These are phyloP conservation scores for Maniola hyperantus DNA, from an alignment of 2,888 invertebrate genomes.

Conservation along the genomic window DNA sequence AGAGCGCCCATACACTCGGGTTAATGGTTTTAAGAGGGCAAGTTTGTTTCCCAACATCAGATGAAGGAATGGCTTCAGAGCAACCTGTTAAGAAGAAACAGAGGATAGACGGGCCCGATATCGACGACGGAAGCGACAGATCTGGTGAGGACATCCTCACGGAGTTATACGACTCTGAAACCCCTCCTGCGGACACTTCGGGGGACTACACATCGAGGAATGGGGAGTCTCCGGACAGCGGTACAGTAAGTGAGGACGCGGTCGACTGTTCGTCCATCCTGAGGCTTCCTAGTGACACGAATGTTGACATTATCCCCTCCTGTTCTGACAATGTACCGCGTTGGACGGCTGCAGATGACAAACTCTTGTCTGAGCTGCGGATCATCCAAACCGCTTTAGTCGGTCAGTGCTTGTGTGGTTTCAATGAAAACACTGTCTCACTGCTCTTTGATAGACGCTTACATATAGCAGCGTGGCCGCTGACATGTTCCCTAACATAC, in stretches of 20 bases:
- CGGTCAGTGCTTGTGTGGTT: slow-evolving; percentile 90
- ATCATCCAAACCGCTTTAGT: slow-evolving; percentile 86
- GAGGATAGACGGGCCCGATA: slow-evolving; percentile 85
- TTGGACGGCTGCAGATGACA: slow-evolving; percentile 69
- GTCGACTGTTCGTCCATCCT: slow-evolving; percentile 74
- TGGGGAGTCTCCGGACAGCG: slow-evolving; percentile 77
- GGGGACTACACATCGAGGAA: slow-evolving; percentile 69
- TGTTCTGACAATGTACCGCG: slow-evolving; percentile 60
- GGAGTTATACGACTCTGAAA: slow-evolving; percentile 70
- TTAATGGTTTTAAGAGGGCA: slow-evolving; percentile 86
- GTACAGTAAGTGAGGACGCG: slow-evolving; percentile 78
- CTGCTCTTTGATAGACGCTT: slow-evolving; percentile 87
- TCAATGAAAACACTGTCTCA: slow-evolving; percentile 86
- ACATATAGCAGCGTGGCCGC: slow-evolving; percentile 75
- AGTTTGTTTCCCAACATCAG: slow-evolving; percentile 77
- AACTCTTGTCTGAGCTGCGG: slow-evolving; percentile 78
- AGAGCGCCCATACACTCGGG: slow-evolving; percentile 45
- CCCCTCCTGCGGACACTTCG: slow-evolving; percentile 68
- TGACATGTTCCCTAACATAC: slow-evolving; percentile 86
- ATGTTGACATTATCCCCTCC: slow-evolving; percentile 68
- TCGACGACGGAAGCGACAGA: slow-evolving; percentile 79
- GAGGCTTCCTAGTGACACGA: slow-evolving; percentile 62
- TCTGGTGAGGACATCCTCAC: slow-evolving; percentile 77
- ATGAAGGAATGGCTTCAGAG: slow-evolving; percentile 87
- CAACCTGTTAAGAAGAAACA: slow-evolving; percentile 94